Base-by-base conservation (phyloP, 2,113 vertebrate species). In the Proteles cristata region DNA sequence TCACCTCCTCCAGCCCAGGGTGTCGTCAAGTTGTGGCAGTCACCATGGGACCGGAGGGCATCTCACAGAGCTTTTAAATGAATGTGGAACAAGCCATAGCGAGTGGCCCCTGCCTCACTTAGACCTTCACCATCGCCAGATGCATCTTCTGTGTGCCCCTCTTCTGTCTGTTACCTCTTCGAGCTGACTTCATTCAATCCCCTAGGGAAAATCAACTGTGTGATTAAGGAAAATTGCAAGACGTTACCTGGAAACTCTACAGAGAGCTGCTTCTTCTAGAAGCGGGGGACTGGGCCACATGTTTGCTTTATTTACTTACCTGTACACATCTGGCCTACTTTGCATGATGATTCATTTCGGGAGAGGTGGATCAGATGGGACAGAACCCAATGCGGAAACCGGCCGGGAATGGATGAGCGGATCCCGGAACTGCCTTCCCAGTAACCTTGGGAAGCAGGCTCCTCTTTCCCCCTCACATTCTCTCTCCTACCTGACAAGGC, bases 361-460 rank as follows among this genome's bases (percentile, higher is more conserved):
- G 94, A 77, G 66, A 90, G 66, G 66, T 7, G 5, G 73, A 92
- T 97, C 95, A 89, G 96, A 97, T 96, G 84, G 88, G 95, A 63
- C 9, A 7, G 50, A 23, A 15, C 76, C 92, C 97, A 97, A 58
- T 58, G 33, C 92, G 53, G 71, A 97, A 65, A 43, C 50, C 9
- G 84, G 90, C 48, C 33, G 83, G 89, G 48, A 81, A 74, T 84
- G 71, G 77, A 55, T 33, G 45, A n/a, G 19, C 1, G 48, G 23
- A 48, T 95, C 81, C 33, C 2, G 14, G 92, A 86, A 81, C 66
- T 58, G 50, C 55, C 90, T 92, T 83, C 58, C 88, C 1, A 0
- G 94, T 80, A 28, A 85, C 84, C 81, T 81, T 8, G 8, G 8
- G 79, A 74, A 86, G 43, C 35, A 19, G 73, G 50, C 35, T 15